phyloP scores from a whole-genome alignment of 2,797 vertebrate species.

The Anguilla obscura region DNA sequence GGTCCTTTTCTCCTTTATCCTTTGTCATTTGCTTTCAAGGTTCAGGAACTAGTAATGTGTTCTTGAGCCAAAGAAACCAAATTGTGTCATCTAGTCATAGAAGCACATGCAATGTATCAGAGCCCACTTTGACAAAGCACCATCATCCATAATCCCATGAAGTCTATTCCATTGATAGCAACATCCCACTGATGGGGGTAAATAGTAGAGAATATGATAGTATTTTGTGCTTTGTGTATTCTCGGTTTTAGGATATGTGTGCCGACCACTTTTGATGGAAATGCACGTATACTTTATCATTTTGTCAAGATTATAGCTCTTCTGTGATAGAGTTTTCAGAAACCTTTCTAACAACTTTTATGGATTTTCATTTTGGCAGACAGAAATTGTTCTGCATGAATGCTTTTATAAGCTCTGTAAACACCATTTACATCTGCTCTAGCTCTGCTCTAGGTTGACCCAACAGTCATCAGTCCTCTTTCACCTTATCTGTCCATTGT shows the following conservation, averaged over 20 bases:
- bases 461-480: constrained; percentile 30
- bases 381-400: constrained; percentile 36
- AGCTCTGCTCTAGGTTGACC: constrained; percentile 37
- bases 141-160: background rate
- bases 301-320: constrained; percentile 33
- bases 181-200: background rate
- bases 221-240: background rate
- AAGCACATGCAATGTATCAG: background rate
- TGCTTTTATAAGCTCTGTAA: constrained; percentile 46
- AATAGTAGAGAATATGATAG: background rate
- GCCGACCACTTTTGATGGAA: background rate
- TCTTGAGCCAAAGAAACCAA: background rate
- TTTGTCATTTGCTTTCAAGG: background rate
- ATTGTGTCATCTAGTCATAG: background rate
- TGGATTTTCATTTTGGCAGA: constrained; percentile 35
- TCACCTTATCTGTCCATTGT: constrained; percentile 33
- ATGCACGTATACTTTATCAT: background rate
- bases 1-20: background rate
- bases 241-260: background rate
- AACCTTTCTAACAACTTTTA: constrained; percentile 32
- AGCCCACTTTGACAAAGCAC: background rate
- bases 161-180: background rate
- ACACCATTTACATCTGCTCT: constrained; percentile 40
- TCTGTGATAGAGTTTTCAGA: constrained; percentile 21
- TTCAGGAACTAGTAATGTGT: no score